Evolutionary conservation across 2,113 vertebrate genomes (phyloP).

Genomic region (Orthonyx spaldingii): DNA sequence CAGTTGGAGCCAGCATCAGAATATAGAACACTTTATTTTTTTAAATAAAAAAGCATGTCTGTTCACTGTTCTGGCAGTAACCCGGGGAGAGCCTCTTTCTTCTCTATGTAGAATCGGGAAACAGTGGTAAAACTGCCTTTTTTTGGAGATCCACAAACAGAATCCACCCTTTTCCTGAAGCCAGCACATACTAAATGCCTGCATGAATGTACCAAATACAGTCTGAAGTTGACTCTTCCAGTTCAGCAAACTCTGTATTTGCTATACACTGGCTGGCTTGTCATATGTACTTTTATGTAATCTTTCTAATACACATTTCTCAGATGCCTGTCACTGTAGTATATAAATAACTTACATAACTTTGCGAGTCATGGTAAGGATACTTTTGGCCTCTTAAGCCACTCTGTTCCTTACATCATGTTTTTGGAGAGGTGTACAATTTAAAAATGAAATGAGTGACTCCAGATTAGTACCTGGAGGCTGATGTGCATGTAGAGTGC

Average conservation of each 20-base stretch:
- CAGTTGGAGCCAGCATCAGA: not conserved
- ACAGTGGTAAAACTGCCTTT: not conserved
- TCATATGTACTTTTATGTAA: not conserved
- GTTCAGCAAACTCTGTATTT: not conserved
- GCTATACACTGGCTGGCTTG: not conserved
- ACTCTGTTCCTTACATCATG: not conserved
- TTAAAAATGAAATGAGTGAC: not conserved
- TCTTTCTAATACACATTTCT: not conserved
- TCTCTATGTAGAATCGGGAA: not conserved
- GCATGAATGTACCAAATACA: not conserved
- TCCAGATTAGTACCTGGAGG: not conserved
- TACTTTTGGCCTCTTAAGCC: not conserved
- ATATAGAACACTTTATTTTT: not conserved
- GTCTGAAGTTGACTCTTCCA: not conserved
- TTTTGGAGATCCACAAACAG: not conserved
- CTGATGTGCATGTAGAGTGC: not conserved
- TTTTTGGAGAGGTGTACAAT: not conserved
- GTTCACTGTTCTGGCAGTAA: not conserved
- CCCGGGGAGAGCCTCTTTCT: not conserved
- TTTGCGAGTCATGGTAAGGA: not conserved
- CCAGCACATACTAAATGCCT: not conserved
- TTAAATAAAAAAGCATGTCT: not conserved
- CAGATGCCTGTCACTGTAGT: not conserved
- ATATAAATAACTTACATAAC: not conserved
- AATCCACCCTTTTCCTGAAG: not conserved